phyloP scores from a whole-genome alignment of 2,797 vertebrate genomes.

The Onychomys leucogaster region DNA sequence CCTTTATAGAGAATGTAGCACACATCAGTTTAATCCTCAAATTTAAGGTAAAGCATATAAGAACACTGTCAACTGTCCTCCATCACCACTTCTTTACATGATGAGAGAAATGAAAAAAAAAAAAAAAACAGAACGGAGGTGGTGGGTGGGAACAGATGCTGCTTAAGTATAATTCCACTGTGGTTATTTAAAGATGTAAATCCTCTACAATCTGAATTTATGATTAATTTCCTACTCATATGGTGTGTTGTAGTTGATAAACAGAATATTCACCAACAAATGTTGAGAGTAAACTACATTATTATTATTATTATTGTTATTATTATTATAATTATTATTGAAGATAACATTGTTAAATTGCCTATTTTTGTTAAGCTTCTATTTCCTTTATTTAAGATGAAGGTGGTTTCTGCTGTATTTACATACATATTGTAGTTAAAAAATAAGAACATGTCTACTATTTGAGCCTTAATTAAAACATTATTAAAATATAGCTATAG shows the following conservation, averaged over 20 bases:
- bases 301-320: neutral
- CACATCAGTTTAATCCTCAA: neutral
- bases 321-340: neutral
- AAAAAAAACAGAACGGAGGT: constrained; percentile 66
- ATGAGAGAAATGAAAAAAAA: constrained; percentile 30
- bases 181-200: constrained; percentile 78
- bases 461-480: constrained; percentile 45
- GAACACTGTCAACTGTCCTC: constrained; percentile 46
- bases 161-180: constrained; percentile 77
- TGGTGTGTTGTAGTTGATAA: constrained; percentile 70
- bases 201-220: constrained; percentile 75
- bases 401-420: neutral
- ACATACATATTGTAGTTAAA: neutral
- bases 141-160: constrained; percentile 81
- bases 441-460: constrained; percentile 29
- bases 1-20: neutral
- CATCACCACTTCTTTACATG: constrained; percentile 52
- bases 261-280: constrained; percentile 73
- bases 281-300: constrained; percentile 64
- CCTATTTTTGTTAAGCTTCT: constrained; percentile 22
- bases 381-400: constrained; percentile 32
- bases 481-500: neutral
- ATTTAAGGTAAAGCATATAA: neutral
- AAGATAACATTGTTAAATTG: constrained; percentile 34
- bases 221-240: constrained; percentile 79